Evolutionary conservation across 2,888 invertebrate genomes (phyloP).

Genomic region (Epicampocera succincta): DNA sequence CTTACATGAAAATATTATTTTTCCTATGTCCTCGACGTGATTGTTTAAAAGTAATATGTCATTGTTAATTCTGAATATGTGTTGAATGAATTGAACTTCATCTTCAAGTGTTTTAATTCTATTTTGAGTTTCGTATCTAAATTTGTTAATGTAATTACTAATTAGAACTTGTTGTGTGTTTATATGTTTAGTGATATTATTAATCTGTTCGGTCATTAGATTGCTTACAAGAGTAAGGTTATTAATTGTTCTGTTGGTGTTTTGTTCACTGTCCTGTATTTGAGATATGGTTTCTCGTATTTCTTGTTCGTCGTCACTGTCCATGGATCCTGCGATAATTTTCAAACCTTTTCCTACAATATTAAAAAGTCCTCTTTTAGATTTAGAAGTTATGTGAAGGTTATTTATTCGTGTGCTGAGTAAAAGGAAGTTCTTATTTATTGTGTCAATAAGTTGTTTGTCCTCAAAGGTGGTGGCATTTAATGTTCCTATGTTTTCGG

Average conservation of each 20-base stretch:
- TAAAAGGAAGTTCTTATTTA: slow-evolving; percentile 46
- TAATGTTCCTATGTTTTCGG: slow-evolving; percentile 42
- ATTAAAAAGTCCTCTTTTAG: slow-evolving; percentile 57
- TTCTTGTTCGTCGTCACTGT: slow-evolving; percentile 44
- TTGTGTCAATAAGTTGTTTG: slow-evolving; percentile 47
- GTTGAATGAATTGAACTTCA: slow-evolving; percentile 17
- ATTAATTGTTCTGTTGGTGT: slow-evolving; percentile 12
- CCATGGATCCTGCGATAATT: slow-evolving; percentile 46
- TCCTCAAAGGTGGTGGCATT: slow-evolving; percentile 32
- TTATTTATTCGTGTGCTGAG: slow-evolving; percentile 36
- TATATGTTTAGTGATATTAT: slow-evolving; percentile 10
- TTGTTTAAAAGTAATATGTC: slow-evolving; percentile 58
- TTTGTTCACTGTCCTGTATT: background rate
- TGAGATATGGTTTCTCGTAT: slow-evolving; percentile 22
- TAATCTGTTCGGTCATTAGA: slow-evolving; percentile 10
- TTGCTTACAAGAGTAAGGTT: slow-evolving; percentile 7
- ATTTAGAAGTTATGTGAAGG: slow-evolving; percentile 52
- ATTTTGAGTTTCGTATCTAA: slow-evolving; percentile 10
- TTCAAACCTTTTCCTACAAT: slow-evolving; percentile 38
- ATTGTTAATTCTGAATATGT: slow-evolving; percentile 60
- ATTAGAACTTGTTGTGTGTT: slow-evolving; percentile 8
- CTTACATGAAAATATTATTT: slow-evolving; percentile 66
- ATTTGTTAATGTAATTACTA: slow-evolving; percentile 18
- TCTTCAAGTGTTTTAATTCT: slow-evolving; percentile 20
- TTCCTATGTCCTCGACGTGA: slow-evolving; percentile 54